Evolutionary conservation across 2,113 vertebrate genomes (phyloP).

Genomic region (Murina feae): DNA sequence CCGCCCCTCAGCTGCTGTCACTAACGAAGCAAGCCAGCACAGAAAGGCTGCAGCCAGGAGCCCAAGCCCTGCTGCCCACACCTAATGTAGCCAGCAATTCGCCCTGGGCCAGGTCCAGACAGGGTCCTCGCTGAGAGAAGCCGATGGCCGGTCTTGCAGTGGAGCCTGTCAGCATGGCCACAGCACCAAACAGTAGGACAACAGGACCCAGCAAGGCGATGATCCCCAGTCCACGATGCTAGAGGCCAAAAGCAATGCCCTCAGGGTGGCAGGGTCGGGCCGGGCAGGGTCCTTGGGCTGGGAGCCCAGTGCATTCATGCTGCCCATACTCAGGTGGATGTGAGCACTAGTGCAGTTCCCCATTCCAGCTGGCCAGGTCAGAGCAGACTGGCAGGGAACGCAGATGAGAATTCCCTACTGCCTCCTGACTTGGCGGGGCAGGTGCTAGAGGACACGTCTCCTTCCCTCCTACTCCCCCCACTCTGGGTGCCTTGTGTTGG

Average conservation of each 20-base stretch:
- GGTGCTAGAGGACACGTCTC: background rate
- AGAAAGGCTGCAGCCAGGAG: constrained; percentile 85
- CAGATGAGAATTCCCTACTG: background rate
- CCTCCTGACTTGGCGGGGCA: background rate
- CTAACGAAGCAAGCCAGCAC: constrained; percentile 88
- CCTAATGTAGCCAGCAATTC: constrained; percentile 87
- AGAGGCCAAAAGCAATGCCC: constrained; percentile 87
- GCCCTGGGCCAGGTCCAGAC: constrained; percentile 88
- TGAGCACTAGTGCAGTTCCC: background rate
- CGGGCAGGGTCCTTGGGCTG: constrained; percentile 64
- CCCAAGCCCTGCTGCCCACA: constrained; percentile 77
- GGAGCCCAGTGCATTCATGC: background rate
- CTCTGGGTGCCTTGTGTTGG: background rate
- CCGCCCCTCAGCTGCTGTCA: constrained; percentile 77
- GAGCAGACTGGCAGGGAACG: background rate
- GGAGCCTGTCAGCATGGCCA: constrained; percentile 89
- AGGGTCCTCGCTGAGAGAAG: constrained; percentile 86
- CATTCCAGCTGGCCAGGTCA: background rate
- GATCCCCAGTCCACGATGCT: constrained; percentile 84
- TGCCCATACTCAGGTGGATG: background rate
- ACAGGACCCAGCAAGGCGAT: constrained; percentile 93
- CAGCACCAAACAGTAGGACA: constrained; percentile 84
- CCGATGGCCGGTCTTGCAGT: constrained; percentile 86
- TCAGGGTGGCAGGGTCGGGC: constrained; percentile 86
- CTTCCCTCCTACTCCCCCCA: background rate